Evolutionary conservation across 2,113 vertebrate genomes (phyloP), one percentile per base, ranked within the genome.

Genomic region (Speoplatyrhinus poulsoni): DNA sequence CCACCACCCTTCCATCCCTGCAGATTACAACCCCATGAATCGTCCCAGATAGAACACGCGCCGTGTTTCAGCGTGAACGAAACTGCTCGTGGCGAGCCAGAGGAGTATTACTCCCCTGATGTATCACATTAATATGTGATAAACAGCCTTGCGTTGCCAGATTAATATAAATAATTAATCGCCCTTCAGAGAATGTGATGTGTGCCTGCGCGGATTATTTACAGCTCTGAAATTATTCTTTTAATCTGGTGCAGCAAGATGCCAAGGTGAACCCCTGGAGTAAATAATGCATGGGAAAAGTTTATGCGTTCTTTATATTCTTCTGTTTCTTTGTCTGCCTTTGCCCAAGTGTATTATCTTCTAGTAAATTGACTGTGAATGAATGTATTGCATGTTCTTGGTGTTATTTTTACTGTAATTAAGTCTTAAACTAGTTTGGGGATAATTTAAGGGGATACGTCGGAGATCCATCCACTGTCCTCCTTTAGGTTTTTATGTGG

Each of bases 91-190:
- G 73, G 78, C 80, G 86, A 79, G 88, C 86, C 87, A 85, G 85
- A 82, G 85, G 80, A 85, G 84, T 91, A 93, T 87, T 87, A 90
- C 84, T 89, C 85, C 87, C 86, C 88, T 90, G 88, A 91, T 92
- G 90, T 92, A 92, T 90, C 88, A 85, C 90, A 92, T 92, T 90
- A 91, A 91, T 91, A 92, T 91, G 90, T 93, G 89, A 92, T 92
- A 92, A 92, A 92, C 90, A 90, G 88, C 92, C 85, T 73, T 85
- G 86, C 89, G 90, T 91, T 91, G 83, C 88, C 82, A 92, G 90
- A 93, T 93, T 92, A 92, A 80, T 87, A 88, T 93, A 91, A 92
- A 93, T 93, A 91, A 91, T 93, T 93, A 90, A 93, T 89, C 86
- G 85, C 80, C 85, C 86, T 90, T 91, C 87, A 88, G 85, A 90